These are phyloP conservation scores for Pithys albifrons DNA, from an alignment of 2,113 vertebrate genomes.

Conservation along the genomic window DNA sequence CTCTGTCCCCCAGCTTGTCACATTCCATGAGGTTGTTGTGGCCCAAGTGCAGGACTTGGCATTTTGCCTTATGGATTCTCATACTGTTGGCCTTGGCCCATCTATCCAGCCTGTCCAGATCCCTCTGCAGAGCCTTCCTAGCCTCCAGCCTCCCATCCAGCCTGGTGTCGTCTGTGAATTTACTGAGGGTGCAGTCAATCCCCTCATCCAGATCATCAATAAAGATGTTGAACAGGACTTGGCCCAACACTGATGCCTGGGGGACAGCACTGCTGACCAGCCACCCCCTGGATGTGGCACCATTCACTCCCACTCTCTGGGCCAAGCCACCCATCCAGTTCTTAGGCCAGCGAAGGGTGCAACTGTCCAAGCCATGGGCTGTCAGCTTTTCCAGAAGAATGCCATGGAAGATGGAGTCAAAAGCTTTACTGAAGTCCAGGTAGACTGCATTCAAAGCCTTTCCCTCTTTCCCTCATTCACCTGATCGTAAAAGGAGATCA, in stretches of 20 bases:
- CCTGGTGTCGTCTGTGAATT: fast-evolving
- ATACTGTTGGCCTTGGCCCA: neutral
- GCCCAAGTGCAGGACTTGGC: neutral
- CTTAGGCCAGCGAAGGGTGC: neutral
- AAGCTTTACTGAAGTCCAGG: neutral
- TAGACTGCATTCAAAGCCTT: neutral
- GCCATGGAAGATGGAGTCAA: neutral
- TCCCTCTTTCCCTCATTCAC: neutral
- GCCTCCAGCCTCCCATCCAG: neutral
- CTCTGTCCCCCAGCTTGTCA: neutral
- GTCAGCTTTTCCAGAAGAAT: neutral
- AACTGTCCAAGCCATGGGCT: fast-evolving
- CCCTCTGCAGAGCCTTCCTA: neutral
- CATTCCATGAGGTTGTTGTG: fast-evolving
- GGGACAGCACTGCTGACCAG: neutral
- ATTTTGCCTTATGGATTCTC: neutral
- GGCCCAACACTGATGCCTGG: neutral
- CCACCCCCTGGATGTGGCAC: neutral
- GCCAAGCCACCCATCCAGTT: neutral
- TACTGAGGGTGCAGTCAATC: fast-evolving
- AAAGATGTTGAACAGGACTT: neutral
- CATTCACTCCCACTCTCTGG: too few relatives aligned
- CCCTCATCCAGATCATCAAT: too few relatives aligned
- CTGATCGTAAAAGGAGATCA: neutral
- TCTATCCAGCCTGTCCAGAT: neutral